Evolutionary conservation across 2,113 vertebrate species (phyloP).

Genomic region (Sorex fumeus): DNA sequence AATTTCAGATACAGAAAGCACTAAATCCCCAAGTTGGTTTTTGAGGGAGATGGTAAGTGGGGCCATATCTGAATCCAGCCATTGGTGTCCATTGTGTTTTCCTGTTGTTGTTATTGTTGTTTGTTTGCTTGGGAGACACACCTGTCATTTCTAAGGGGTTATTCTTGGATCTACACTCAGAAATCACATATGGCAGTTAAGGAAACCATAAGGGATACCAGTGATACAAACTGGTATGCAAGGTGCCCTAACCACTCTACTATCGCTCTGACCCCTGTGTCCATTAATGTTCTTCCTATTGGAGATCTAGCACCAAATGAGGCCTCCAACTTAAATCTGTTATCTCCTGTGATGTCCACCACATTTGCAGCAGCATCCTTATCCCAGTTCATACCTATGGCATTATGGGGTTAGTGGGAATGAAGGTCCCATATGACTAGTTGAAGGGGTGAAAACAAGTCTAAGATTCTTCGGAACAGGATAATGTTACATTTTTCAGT

Average conservation of each 20-base stretch:
- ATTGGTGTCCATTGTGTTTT: not conserved
- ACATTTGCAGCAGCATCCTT: not conserved
- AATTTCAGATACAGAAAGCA: not conserved
- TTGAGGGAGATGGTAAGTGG: not conserved
- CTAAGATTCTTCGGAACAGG: constrained; percentile 16
- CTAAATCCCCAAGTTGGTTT: not conserved
- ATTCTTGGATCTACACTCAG: too few species aligned
- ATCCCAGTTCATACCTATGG: not conserved
- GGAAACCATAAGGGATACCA: too few species aligned
- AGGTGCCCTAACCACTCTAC: too few species aligned
- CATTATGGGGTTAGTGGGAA: not conserved
- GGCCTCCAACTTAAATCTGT: constrained; percentile 22
- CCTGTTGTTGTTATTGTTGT: not conserved
- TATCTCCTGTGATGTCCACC: not conserved
- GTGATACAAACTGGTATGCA: too few species aligned
- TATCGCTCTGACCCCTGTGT: too few species aligned
- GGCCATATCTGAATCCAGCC: not conserved
- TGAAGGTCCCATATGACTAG: not conserved
- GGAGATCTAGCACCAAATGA: not conserved
- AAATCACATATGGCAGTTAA: too few species aligned
- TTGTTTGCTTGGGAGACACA: too few species aligned
- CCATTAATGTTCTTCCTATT: too few species aligned
- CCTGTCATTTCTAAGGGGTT: too few species aligned
- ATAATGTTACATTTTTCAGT: not conserved
- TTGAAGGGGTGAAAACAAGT: not conserved